phyloP scores from a whole-genome alignment of 2,888 invertebrate species.

The Gymnosoma rotundatum region DNA sequence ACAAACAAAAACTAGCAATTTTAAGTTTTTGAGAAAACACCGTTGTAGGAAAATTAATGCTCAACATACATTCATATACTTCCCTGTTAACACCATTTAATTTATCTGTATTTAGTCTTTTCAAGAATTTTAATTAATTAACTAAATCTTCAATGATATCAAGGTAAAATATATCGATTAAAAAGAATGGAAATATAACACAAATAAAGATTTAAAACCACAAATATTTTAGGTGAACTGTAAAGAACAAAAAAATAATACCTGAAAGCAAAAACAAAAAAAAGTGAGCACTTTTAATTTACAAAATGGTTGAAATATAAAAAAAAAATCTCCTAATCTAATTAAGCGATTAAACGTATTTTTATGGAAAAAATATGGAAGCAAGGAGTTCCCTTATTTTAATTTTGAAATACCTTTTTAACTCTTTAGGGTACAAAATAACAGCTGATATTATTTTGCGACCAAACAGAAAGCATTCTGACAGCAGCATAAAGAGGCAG shows the following conservation, averaged over 20 bases:
- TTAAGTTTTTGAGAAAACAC: too few species aligned
- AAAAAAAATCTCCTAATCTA: not conserved
- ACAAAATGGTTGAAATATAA: not conserved
- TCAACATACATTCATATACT: too few species aligned
- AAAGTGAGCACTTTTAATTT: not conserved
- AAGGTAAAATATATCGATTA: not conserved
- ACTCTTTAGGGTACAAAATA: too few species aligned
- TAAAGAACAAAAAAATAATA: not conserved
- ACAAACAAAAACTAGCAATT: not conserved
- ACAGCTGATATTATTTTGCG: too few species aligned
- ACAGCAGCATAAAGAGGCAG: not conserved
- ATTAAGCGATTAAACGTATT: not conserved
- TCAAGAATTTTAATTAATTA: constrained; percentile 31
- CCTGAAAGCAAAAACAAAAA: not conserved
- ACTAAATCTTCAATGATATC: constrained; percentile 15
- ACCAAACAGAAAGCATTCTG: not conserved
- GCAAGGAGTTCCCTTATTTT: not conserved
- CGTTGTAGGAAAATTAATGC: too few species aligned
- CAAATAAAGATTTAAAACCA: constrained; percentile 7
- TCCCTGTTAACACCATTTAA: not conserved
- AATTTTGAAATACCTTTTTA: constrained; percentile 5
- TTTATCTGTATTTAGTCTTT: not conserved
- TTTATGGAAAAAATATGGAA: not conserved
- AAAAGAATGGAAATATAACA: not conserved
- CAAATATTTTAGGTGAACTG: not conserved